Conservation (phyloP, 2,888 invertebrate genomes). For the Creontiades dilutus region DNA sequence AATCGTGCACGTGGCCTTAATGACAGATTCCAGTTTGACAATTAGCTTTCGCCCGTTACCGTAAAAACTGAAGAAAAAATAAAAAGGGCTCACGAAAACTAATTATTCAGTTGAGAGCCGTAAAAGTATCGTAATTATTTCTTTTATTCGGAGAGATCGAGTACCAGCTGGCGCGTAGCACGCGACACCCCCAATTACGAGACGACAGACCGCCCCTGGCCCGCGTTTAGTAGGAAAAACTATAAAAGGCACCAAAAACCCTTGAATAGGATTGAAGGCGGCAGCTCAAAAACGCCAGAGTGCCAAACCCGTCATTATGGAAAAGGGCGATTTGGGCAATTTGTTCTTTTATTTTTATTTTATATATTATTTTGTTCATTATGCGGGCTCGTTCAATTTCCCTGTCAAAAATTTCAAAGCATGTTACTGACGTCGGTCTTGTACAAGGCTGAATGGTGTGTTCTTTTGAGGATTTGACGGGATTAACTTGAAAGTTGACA, state of each 20-base stretch:
- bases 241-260: slow-evolving; percentile 9
- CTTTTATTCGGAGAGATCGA: slow-evolving; percentile 48
- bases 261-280: background rate
- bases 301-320: slow-evolving; percentile 22
- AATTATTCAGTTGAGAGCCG: slow-evolving; percentile 25
- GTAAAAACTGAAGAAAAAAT: background rate
- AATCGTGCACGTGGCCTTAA: background rate
- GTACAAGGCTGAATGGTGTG: background rate
- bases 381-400: background rate
- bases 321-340: slow-evolving; percentile 9
- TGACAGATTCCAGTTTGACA: slow-evolving; percentile 23
- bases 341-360: background rate
- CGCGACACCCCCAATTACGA: slow-evolving; percentile 40
- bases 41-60: slow-evolving; percentile 6
- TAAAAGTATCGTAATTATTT: slow-evolving; percentile 46
- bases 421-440: too few relatives aligned
- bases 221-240: background rate
- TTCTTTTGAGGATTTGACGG: background rate
- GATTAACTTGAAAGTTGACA: too few relatives aligned
- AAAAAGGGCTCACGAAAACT: slow-evolving; percentile 16
- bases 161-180: slow-evolving; percentile 53
- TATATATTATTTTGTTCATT: background rate
- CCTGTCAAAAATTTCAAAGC: background rate
- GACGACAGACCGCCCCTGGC: slow-evolving; percentile 2
- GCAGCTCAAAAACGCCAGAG: background rate